Evolutionary conservation across 2,113 vertebrate genomes (phyloP), one percentile per base, ranked within the genome.

Genomic region (Stigmatopora nigra): DNA sequence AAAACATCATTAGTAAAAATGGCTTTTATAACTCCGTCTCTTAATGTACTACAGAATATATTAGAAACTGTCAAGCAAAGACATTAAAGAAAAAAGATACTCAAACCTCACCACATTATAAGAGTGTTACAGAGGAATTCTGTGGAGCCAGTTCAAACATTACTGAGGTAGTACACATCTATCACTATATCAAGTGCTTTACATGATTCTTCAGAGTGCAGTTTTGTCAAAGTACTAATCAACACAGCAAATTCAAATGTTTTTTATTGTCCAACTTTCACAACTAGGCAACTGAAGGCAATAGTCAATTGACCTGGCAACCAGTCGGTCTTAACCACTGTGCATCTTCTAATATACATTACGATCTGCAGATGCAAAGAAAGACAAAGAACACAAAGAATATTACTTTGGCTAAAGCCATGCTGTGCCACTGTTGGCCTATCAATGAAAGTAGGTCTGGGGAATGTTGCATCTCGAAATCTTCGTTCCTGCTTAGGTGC

Each of bases 1-100:
- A 77, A 84, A 82, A 78, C 75, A 75, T 62, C 80, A 88, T 81
- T 73, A 78, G 67, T 22, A 78, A 74, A 76, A 70, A 78, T 77
- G 74, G 57, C 63, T 75, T 73, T 70, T 57, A 77, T 67, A 68
- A 63, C 67, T 45, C 67, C 52, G 45, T 35, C 49, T 49, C 48
- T 20, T 41, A 47, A 62, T 71, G 70, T 67, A 78, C 57, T 63
- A 53, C 64, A 59, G 67, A 77, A 68, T 48, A 72, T 72, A 61
- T 69, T 70, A 31, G 47, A 35, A 31, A 72, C 67, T 66, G 66
- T 70, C 70, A 70, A 68, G 65, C 36, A 49, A 47, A 74, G 58
- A 76, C 14, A 49, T 60, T 36, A 64, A 77, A 78, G 58, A 49
- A 63, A 19, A 16, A n/a, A 57, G 38, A 35, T 2, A n/a, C 55